Conservation (phyloP, 2,888 invertebrate genomes). For the Acanthococcus lagerstroemiae region DNA sequence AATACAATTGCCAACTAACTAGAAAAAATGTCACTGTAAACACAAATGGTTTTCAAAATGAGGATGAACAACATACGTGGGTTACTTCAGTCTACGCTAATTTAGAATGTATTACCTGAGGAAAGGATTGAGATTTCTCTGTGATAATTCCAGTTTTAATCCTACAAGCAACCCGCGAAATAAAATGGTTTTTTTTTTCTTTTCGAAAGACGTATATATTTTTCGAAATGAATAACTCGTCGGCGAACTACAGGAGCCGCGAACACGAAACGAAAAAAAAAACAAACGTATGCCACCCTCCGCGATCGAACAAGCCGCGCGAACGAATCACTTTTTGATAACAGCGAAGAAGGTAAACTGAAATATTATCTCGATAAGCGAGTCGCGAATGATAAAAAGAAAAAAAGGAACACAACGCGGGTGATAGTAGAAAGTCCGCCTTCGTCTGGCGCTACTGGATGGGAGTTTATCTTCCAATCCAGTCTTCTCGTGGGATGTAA, state of each 20-base stretch:
- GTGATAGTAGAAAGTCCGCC: constrained; percentile 30
- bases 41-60: no score
- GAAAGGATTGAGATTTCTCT: constrained; percentile 30
- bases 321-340: constrained; percentile 8
- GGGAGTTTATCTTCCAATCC: constrained; percentile 31
- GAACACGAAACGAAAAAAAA: background rate
- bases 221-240: no score
- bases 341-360: constrained; percentile 14
- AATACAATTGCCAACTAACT: no score
- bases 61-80: no score
- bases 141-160: constrained; percentile 28
- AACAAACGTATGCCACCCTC: background rate
- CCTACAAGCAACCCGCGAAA: background rate
- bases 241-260: background rate
- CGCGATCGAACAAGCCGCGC: background rate
- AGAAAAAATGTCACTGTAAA: no score
- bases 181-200: no score
- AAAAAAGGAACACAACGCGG: constrained; percentile 9
- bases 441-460: constrained; percentile 25
- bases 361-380: constrained; percentile 2
- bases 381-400: background rate
- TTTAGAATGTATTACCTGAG: no score
- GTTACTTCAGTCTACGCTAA: no score
- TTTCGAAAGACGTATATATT: no score
- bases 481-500: constrained; percentile 27